phyloP scores from a whole-genome alignment of 2,888 invertebrate species.

The Incurvaria masculella region DNA sequence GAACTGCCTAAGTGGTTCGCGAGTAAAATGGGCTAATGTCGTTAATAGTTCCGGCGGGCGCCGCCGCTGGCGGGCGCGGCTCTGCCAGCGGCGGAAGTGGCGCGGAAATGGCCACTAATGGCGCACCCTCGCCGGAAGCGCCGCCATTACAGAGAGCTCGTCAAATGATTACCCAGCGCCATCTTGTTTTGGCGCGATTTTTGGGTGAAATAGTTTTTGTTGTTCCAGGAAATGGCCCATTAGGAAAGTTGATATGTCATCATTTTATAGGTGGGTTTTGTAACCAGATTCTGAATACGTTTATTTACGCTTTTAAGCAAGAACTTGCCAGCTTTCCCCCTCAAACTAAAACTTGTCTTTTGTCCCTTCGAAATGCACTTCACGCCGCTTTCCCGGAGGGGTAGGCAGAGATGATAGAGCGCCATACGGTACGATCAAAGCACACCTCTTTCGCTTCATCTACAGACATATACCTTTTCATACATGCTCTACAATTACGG shows the following conservation, averaged over 20 bases:
- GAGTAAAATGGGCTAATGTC: background rate
- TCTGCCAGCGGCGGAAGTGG: constrained; percentile 37
- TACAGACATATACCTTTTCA: too few species aligned
- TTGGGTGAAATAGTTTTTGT: constrained; percentile 9
- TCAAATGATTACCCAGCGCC: constrained; percentile 46
- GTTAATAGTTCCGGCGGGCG: background rate
- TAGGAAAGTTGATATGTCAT: constrained; percentile 9
- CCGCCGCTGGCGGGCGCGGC: background rate
- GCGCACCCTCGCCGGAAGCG: constrained; percentile 40
- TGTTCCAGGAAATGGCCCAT: constrained; percentile 7
- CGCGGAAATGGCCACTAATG: constrained; percentile 54
- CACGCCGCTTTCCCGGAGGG: too few species aligned
- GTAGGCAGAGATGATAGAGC: too few species aligned
- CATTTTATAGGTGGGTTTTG: background rate
- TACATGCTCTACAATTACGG: too few species aligned
- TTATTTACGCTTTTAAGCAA: background rate
- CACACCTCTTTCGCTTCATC: too few species aligned
- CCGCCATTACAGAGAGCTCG: constrained; percentile 46
- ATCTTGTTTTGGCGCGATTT: constrained; percentile 23
- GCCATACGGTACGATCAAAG: too few species aligned
- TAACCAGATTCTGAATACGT: background rate
- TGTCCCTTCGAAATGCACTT: too few species aligned
- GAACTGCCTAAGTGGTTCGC: background rate
- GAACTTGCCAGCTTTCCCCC: constrained; percentile 9
- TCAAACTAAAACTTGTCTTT: too few species aligned